Evolutionary conservation across 2,113 vertebrate genomes (phyloP).

Genomic region (Progne subis): DNA sequence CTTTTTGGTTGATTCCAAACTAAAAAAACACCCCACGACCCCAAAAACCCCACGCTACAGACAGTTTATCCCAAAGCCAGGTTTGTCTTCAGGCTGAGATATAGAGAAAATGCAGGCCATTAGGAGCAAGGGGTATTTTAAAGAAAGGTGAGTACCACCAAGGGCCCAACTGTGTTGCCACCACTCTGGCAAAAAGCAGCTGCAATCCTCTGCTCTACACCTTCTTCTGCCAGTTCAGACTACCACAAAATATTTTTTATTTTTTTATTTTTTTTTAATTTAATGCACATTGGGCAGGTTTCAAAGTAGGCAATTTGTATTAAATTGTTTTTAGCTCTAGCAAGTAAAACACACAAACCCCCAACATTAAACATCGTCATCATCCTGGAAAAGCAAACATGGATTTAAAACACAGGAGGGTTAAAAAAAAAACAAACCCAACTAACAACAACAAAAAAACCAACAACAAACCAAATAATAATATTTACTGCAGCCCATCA

Average conservation of each 20-base stretch:
- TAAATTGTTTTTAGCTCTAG: neutral
- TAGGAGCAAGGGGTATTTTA: neutral
- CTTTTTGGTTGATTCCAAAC: neutral
- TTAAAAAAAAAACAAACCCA: neutral
- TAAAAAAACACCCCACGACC: neutral
- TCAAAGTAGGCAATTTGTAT: neutral
- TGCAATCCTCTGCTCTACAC: neutral
- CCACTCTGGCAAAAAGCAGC: accelerated
- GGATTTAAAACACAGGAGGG: neutral
- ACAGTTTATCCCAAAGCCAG: neutral
- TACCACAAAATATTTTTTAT: neutral
- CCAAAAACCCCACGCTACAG: neutral
- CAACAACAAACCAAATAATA: neutral
- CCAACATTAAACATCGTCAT: neutral
- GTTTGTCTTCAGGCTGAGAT: neutral
- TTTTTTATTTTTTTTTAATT: neutral
- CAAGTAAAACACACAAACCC: neutral
- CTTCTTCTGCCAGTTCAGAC: neutral
- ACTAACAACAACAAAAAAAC: neutral
- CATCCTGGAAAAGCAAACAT: neutral
- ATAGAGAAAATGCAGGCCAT: neutral
- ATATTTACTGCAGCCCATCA: slow-evolving; percentile 5
- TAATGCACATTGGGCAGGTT: neutral
- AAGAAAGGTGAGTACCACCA: neutral
- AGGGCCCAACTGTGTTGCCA: neutral